Evolutionary conservation across 2,797 vertebrate genomes (phyloP).

Genomic region (Protosalanx chinensis): DNA sequence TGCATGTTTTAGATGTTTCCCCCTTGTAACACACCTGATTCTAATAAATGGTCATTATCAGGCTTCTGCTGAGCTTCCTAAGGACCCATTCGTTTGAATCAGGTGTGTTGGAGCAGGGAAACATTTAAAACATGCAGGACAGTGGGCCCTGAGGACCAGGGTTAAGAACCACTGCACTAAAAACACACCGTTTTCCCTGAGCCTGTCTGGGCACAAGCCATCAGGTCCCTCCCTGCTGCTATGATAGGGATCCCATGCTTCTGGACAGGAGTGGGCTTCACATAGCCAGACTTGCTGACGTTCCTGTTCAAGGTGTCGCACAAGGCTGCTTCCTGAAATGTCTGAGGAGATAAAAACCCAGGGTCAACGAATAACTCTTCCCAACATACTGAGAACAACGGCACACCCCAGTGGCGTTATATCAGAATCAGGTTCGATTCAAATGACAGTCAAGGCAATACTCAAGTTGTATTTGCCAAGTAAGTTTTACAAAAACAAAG

Average conservation of each 20-base stretch:
- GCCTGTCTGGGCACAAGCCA: conserved; percentile 97
- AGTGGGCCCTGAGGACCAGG: too few species aligned
- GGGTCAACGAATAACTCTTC: not conserved
- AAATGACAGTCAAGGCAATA: not conserved
- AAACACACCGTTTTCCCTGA: conserved; percentile 92
- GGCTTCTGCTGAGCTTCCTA: too few species aligned
- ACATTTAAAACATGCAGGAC: too few species aligned
- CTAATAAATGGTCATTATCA: too few species aligned
- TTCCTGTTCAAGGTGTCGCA: conserved; percentile 81
- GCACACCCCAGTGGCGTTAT: not conserved
- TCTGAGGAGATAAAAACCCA: conserved; percentile 56
- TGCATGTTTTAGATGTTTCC: too few species aligned
- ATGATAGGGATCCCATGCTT: conserved; percentile 94
- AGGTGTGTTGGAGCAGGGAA: too few species aligned
- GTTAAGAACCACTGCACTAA: too few species aligned
- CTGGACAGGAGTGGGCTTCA: conserved; percentile 92
- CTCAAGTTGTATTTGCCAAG: too few species aligned
- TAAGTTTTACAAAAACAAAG: too few species aligned
- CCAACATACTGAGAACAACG: not conserved
- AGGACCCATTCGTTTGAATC: too few species aligned
- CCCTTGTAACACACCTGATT: too few species aligned
- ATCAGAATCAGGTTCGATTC: too few species aligned
- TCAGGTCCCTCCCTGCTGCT: conserved; percentile 85
- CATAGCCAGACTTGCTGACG: conserved; percentile 84
- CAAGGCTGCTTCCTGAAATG: conserved; percentile 83